Evolutionary conservation across 2,797 vertebrate genomes (phyloP).

Genomic region (Galagoides demidoff): DNA sequence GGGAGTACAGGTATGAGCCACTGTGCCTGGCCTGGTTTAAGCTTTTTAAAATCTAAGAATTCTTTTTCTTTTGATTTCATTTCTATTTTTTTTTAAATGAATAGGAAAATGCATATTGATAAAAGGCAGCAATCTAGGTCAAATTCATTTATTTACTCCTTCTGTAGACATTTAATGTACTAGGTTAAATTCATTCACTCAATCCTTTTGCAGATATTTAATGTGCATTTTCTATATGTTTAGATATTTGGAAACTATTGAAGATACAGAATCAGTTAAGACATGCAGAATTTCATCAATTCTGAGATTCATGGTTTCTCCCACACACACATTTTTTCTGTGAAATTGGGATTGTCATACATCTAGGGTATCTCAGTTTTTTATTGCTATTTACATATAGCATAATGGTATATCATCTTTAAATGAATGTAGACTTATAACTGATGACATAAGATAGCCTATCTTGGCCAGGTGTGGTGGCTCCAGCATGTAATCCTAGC

Average conservation of each 20-base stretch:
- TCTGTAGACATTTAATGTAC: neutral
- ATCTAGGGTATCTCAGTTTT: slow-evolving; percentile 7
- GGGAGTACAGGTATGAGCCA: too few species aligned
- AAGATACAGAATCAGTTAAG: slow-evolving; percentile 12
- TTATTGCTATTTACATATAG: neutral
- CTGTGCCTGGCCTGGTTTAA: neutral
- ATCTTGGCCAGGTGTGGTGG: neutral
- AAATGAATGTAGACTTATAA: neutral
- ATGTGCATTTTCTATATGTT: neutral
- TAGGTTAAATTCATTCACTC: neutral
- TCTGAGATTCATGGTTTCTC: neutral
- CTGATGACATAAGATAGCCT: neutral
- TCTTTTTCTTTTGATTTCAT: slow-evolving; percentile 43
- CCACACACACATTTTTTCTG: slow-evolving; percentile 16
- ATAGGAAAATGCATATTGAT: neutral
- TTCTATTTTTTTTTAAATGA: neutral
- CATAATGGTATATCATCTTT: neutral
- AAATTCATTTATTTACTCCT: neutral
- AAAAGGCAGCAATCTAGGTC: neutral
- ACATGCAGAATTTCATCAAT: slow-evolving; percentile 11
- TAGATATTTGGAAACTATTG: slow-evolving; percentile 8
- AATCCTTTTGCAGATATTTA: neutral
- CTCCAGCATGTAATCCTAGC: neutral
- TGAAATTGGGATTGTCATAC: slow-evolving; percentile 14
- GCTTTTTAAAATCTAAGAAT: slow-evolving; percentile 49